A percentile compares a stretch with the other conserved stretches of the same genome.
phyloP scores from a whole-genome alignment of 2,797 vertebrate species.

The Eleutherodactylus coqui region DNA sequence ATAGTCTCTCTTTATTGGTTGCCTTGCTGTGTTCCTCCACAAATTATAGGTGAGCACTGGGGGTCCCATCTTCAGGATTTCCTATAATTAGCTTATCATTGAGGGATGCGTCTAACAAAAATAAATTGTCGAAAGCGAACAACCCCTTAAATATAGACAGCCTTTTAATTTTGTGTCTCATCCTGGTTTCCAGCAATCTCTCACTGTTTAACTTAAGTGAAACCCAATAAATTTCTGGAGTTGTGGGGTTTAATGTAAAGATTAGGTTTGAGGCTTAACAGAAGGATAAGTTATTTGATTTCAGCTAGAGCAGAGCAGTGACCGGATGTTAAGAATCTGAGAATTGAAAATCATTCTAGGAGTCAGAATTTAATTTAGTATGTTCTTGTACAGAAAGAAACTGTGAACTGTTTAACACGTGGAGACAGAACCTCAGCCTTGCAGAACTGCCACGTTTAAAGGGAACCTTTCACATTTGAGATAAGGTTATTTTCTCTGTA shows the following conservation, averaged over 20 bases:
- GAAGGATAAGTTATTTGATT: slow-evolving; percentile 47
- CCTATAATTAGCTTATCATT: neutral
- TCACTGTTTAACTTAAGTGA: neutral
- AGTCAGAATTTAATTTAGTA: slow-evolving; percentile 45
- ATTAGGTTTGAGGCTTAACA: slow-evolving; percentile 54
- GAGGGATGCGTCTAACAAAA: neutral
- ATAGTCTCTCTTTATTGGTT: too few relatives aligned
- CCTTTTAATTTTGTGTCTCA: neutral
- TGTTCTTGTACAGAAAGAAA: slow-evolving; percentile 41
- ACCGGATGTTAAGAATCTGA: slow-evolving; percentile 42
- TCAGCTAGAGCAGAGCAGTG: slow-evolving; percentile 35
- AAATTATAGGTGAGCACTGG: neutral
- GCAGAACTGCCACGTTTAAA: slow-evolving; percentile 15
- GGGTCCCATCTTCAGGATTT: neutral
- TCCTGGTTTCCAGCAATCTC: neutral
- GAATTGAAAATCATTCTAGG: slow-evolving; percentile 42
- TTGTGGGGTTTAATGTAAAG: slow-evolving; percentile 13
- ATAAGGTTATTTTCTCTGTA: neutral
- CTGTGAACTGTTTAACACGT: slow-evolving; percentile 34
- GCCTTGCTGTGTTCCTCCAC: neutral
- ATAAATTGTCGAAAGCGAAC: neutral
- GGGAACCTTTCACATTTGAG: neutral
- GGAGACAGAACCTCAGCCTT: neutral
- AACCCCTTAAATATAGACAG: neutral
- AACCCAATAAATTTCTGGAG: slow-evolving; percentile 22